These are phyloP conservation scores for Manacus vitellinus DNA, from an alignment of 2,113 vertebrate genomes.

Conservation along the genomic window DNA sequence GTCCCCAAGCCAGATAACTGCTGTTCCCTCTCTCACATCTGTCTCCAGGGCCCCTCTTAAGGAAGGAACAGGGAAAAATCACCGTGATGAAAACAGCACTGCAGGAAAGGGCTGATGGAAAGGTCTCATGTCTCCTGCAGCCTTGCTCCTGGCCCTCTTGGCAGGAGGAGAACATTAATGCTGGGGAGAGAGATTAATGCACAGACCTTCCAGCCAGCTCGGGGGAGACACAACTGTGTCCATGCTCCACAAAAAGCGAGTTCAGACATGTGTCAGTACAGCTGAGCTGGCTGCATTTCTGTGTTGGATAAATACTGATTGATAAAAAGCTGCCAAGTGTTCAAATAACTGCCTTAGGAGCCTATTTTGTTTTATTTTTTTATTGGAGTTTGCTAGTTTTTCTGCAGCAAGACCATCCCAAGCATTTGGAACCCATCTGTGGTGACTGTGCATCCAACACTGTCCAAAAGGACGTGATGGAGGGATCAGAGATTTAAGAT, in stretches of 20 bases:
- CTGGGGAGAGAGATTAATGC: background rate
- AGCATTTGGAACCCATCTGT: slow-evolving; percentile 12
- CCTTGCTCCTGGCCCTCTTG: background rate
- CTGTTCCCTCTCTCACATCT: background rate
- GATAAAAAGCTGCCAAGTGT: background rate
- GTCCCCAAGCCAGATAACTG: background rate
- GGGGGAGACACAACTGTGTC: background rate
- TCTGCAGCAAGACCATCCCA: background rate
- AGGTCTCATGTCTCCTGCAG: background rate
- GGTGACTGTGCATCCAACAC: background rate
- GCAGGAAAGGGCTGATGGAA: background rate
- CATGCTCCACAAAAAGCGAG: background rate
- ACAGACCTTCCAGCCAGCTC: background rate
- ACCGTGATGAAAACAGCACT: background rate
- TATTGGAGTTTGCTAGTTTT: background rate
- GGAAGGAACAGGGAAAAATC: background rate
- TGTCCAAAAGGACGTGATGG: background rate
- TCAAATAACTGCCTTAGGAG: background rate
- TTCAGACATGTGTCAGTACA: background rate
- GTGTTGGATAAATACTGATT: background rate
- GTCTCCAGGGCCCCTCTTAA: background rate
- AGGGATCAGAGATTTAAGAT: background rate
- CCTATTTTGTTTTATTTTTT: background rate
- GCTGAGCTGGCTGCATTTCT: background rate
- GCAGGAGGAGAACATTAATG: background rate